Evolutionary conservation across 2,888 invertebrate genomes (phyloP), one percentile per base, ranked within the genome.

Genomic region (Conus canariensis): DNA sequence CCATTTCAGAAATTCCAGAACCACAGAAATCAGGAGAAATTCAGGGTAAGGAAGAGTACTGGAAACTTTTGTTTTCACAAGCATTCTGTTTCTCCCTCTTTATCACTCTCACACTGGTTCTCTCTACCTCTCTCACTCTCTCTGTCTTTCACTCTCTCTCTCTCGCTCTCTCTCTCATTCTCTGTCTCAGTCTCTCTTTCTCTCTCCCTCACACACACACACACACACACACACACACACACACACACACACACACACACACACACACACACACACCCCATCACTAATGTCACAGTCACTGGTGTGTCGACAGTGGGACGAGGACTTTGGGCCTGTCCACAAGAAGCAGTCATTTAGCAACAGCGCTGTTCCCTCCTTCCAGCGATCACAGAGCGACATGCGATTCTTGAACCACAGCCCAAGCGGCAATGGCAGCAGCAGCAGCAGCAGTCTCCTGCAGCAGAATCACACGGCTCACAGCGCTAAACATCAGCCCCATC

Each of bases 1-100:
- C 87, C 74, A 6, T 87, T 87, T n/a, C 87, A 87, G 74, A 87
- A 74, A 58, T 22, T 14, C 74, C 87, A 87, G 87, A 74, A 87
- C 74, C 58, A 87, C 58, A 56, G n/a, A 58, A 87, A 87, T 22
- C n/a, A 87, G n/a, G 58, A 67, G 14, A 86, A 67, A 67, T 25
- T 22, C 59, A 85, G 25, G 60, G 85, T 85, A 60, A 85, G 58
- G 59, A 12, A 64, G 64, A 16, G 64, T 64, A 16, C 0, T 1
- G 8, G 64, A 16, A 14, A 16, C 64, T 14, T 64, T 10, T 64
- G 5, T 64, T 64, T 64, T 10, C 64, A 64, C 45, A 45, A 45
- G 45, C n/a, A 25, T 7, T 74, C 74, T 22, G 22, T 74, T n/a
- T 74, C 74, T 74, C n/a, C n/a, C n/a, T 74, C n/a, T 74, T n/a